Percentiles rank a stretch among this genome's conserved stretches.
These are phyloP conservation scores for Cynoglossus semilaevis DNA, from an alignment of 2,113 vertebrate genomes.

Conservation along the genomic window DNA sequence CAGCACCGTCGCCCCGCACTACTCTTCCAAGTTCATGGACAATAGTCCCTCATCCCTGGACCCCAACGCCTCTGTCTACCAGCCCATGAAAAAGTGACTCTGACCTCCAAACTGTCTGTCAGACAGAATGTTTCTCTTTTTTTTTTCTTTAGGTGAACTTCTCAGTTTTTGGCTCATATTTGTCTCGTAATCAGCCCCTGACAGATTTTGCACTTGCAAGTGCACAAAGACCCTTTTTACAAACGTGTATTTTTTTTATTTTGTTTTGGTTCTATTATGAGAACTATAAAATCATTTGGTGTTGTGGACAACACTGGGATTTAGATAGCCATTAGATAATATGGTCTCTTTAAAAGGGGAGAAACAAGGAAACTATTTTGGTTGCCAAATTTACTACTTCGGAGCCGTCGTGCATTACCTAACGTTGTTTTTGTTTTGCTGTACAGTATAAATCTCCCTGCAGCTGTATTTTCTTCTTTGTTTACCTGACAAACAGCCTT, in stretches of 20 bases:
- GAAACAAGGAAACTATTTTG: constrained; percentile 12
- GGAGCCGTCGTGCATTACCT: constrained; percentile 37
- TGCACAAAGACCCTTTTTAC: constrained; percentile 29
- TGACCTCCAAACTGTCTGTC: constrained; percentile 23
- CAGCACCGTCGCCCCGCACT: constrained; percentile 90
- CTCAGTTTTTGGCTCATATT: constrained; percentile 16
- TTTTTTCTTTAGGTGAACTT: constrained; percentile 23
- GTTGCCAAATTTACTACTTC: constrained; percentile 31
- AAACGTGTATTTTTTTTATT: constrained; percentile 25
- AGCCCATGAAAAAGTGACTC: constrained; percentile 93
- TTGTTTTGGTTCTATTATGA: constrained; percentile 35
- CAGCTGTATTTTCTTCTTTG: constrained; percentile 11
- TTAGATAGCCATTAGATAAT: constrained; percentile 37
- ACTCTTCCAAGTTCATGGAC: constrained; percentile 99
- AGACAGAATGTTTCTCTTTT: constrained; percentile 31
- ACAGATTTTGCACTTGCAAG: constrained; percentile 54
- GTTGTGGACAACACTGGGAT: constrained; percentile 20
- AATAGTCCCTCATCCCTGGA: constrained; percentile 96
- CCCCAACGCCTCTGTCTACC: constrained; percentile 98
- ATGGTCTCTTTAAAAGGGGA: constrained; percentile 22
- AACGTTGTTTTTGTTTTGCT: constrained; percentile 38
- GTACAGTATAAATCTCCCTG: constrained; percentile 9
- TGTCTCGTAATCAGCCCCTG: constrained; percentile 33
- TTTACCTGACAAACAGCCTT: constrained; percentile 10
- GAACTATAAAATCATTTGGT: constrained; percentile 40